Evolutionary conservation across 1,140 invertebrate species (phyloP).

Genomic region (Lucilia cuprina): DNA sequence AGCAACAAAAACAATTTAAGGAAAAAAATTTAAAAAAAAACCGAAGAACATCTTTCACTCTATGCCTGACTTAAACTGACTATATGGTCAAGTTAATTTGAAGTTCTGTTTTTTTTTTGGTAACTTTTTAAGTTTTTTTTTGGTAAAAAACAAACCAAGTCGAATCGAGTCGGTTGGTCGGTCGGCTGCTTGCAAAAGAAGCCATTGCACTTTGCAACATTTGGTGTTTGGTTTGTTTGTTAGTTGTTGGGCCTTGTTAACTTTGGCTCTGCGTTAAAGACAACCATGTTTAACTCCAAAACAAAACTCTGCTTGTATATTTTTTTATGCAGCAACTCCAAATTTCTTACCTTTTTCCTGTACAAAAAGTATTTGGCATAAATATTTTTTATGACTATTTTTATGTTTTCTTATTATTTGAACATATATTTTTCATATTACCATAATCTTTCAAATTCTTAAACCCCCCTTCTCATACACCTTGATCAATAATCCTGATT

Average conservation of each 20-base stretch:
- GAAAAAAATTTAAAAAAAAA: slow-evolving; percentile 3
- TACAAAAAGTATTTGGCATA: too few relatives aligned
- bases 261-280: slow-evolving; percentile 5
- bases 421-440: too few relatives aligned
- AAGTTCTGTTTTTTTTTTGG: not conserved
- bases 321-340: not conserved
- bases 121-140: not conserved
- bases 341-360: too few relatives aligned
- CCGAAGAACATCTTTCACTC: slow-evolving; percentile 36
- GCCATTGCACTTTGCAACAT: slow-evolving; percentile 39
- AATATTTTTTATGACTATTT: too few relatives aligned
- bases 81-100: not conserved
- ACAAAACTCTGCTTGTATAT: not conserved
- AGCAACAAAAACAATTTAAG: slow-evolving; percentile 3
- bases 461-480: not conserved
- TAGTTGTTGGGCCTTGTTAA: not conserved
- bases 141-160: not conserved
- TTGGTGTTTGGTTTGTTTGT: slow-evolving; percentile 15
- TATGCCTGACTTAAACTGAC: not conserved
- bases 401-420: too few relatives aligned
- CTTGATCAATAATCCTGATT: not conserved
- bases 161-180: not conserved
- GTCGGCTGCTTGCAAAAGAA: not conserved
- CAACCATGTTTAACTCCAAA: not conserved
- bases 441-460: too few relatives aligned